Conservation (phyloP, 1,140 invertebrate genomes). For the Hypsibius dujardini region DNA sequence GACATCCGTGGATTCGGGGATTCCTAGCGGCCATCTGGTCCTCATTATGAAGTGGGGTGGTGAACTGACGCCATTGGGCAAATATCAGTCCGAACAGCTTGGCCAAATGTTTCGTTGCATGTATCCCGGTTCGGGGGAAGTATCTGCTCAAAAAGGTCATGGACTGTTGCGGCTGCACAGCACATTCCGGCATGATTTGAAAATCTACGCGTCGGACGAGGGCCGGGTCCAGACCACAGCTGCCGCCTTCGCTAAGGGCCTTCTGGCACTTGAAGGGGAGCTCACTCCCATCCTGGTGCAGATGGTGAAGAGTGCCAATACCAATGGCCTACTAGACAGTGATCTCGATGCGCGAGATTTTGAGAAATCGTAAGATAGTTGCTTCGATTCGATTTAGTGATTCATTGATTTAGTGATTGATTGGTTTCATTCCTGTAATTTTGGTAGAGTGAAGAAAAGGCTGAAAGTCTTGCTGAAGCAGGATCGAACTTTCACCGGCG, state of each 20-base stretch:
- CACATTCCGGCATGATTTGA: conserved; percentile 41
- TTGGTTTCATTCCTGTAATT: background rate
- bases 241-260: conserved; percentile 40
- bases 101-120: conserved; percentile 39
- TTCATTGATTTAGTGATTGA: background rate
- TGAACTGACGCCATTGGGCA: conserved; percentile 38
- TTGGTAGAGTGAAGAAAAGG: background rate
- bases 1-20: background rate
- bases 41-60: conserved; percentile 41
- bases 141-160: conserved; percentile 28
- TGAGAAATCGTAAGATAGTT: conserved; percentile 30
- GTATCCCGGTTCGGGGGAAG: conserved; percentile 35
- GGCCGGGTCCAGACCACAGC: conserved; percentile 42
- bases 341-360: conserved; percentile 36
- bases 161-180: conserved; percentile 39
- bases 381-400: background rate
- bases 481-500: background rate
- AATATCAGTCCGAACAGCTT: conserved; percentile 36
- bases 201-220: conserved; percentile 42
- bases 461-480: conserved; percentile 9
- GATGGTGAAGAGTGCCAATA: conserved; percentile 42
- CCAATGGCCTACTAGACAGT: conserved; percentile 39
- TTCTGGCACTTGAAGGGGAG: conserved; percentile 41
- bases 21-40: conserved; percentile 23
- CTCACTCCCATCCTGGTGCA: conserved; percentile 40